Evolutionary conservation across 2,888 invertebrate genomes (phyloP), one percentile per base, ranked within the genome.

Genomic region (Torymus aiolomorphi): DNA sequence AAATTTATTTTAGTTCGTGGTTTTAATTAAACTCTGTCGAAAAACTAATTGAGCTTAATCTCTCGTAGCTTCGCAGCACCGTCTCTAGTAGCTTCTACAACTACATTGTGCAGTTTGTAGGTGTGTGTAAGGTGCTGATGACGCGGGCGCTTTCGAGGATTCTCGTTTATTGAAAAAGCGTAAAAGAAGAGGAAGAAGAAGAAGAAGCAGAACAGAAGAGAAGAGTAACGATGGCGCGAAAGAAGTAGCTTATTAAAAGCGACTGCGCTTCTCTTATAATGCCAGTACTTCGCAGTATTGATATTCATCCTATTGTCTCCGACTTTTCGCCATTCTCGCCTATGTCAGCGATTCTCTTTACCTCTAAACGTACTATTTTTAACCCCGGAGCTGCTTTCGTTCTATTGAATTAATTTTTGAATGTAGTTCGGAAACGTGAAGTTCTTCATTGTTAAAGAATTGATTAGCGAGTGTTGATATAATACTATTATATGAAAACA

Each of bases 291-390:
- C 20, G 56, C 72, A 42, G 12, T 66, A 67, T 76, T 76, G 71
- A 76, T 80, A 80, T 72, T 42, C 72, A 80, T 80, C 80, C 72
- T 51, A 72, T 76, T 76, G 80, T 80, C 76, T 61, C 14, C 57
- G n/a, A 57, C 31, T 67, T 73, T 72, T 20, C 16, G 24, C 16
- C 57, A 59, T n/a, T 72, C 71, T 67, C 31, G 49, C 65, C 54
- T 49, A 24, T 62, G 71, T 80, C 67, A 67, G 76, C 71, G 1
- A 65, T 57, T 31, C 61, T 71, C 18, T 75, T 66, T 20, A 49
- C 51, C 62, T 78, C 42, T 56, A 24, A 42, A n/a, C 13, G 54
- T 65, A 59, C 67, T 73, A 61, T 73, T 76, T 52, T 66, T 71
- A 56, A 1, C 11, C 56, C 49, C 4, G 31, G 18, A 16, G 14